Evolutionary conservation across 2,888 invertebrate genomes (phyloP), one percentile per base, ranked within the genome.

Genomic region (Villa cingulata): DNA sequence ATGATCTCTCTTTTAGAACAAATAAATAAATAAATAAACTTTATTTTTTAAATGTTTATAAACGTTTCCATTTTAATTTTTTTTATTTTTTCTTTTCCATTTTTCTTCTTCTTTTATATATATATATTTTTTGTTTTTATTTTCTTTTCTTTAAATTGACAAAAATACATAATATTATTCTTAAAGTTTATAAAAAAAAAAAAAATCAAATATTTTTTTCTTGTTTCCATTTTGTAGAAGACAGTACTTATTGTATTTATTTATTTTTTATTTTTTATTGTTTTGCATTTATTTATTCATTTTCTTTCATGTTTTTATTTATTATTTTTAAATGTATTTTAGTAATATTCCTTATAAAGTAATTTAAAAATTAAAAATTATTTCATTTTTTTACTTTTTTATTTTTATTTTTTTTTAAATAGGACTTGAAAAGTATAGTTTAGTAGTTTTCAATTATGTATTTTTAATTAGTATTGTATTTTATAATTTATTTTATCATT

Each of bases 81-180:
- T 37, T 23, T 46, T 37, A 43, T 23, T 23, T 23, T 23, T 6
- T 23, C 23, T 7, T 23, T 23, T 23, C 12, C 1, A 12, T 32
- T 32, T 32, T 12, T 32, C 6, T 1, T 32, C 12, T 32, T 1
- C 7, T 10, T 10, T 10, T n/a, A n/a, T n/a, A n/a, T n/a, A n/a
- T n/a, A n/a, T n/a, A n/a, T n/a, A n/a, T n/a, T n/a, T 10, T 29
- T 32, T 32, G 3, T 32, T 32, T 12, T 12, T 32, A 32, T 29
- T 10, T 10, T 12, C 12, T 32, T 32, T n/a, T n/a, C n/a, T n/a
- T 51, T 48, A 51, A 51, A 51, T 51, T 51, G 51, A 51, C 51
- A 51, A 51, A 51, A 51, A 51, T 51, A 51, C 51, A 51, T 48
- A 48, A 51, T 27, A 23, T 23, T 46, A 41, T 48, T 45, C 48